Evolutionary conservation across 2,113 vertebrate species (phyloP).

Genomic region (Aepyceros melampus): DNA sequence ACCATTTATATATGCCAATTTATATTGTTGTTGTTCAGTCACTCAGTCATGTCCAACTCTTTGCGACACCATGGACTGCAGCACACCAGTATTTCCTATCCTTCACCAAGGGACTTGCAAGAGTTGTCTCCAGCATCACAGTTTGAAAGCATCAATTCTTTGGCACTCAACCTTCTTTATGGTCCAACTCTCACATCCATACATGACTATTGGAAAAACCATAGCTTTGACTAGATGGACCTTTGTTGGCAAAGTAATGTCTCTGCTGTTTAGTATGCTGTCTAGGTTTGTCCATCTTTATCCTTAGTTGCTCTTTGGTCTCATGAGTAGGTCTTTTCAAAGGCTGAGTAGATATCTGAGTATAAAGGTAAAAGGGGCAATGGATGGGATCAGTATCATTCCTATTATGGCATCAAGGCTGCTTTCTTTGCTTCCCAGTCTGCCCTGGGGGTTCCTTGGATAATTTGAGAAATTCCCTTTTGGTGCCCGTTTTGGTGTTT

Average conservation of each 20-base stretch:
- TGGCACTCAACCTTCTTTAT: background rate
- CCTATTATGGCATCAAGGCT: background rate
- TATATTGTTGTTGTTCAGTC: too few relatives aligned
- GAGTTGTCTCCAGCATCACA: background rate
- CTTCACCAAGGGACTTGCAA: background rate
- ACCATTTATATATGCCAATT: too few relatives aligned
- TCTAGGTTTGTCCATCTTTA: background rate
- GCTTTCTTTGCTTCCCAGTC: background rate
- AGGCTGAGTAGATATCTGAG: background rate
- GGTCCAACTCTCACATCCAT: background rate
- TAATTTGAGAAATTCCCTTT: background rate
- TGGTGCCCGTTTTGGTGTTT: background rate
- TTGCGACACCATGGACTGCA: too few relatives aligned
- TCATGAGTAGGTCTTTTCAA: fast-evolving
- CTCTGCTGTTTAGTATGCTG: background rate
- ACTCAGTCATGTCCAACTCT: too few relatives aligned
- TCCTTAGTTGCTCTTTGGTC: background rate
- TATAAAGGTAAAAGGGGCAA: background rate
- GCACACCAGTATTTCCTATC: too few relatives aligned
- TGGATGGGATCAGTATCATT: background rate
- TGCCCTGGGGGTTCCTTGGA: background rate
- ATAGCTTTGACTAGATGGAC: background rate
- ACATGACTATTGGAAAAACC: background rate
- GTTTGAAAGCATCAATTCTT: background rate
- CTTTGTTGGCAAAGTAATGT: background rate